Evolutionary conservation across 53 echinoderm and acorn worm genomes (phyloP), one percentile per base, ranked within the genome.

Genomic region (Actinopyga echinites): DNA sequence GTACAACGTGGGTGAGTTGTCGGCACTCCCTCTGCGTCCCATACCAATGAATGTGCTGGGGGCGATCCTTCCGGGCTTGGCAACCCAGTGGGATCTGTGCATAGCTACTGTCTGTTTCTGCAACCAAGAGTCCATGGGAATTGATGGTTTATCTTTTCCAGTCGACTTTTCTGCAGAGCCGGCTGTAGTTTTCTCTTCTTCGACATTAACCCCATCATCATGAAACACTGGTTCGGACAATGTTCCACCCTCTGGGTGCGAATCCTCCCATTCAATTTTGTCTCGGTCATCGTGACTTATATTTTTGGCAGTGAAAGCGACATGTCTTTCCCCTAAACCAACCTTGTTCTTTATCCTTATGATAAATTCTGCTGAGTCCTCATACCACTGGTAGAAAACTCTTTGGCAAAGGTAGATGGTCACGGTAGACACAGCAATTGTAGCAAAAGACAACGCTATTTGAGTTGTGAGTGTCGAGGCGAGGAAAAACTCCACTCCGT

Each of bases 41-140:
- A 80, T 58, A 19, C 80, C 80, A 30, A 60, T 58, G 26, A 80
- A 80, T n/a, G 80, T n/a, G 5, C 60, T 60, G 33, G 80, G 80
- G n/a, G 80, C 80, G 21, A 80, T 80, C 58, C 62, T 32, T 37
- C 80, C 80, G 32, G 95, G 92, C 79, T 95, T 95, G 57, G 95
- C 95, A 6, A 95, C 92, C 95, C 95, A 95, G 79, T 95, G 95
- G 13, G 95, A 95, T 40, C 95, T 87, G 82, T 95, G 95, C 95
- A 95, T 93, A 59, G 90, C 90, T 31, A 87, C 93, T 52, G 85
- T 87, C 79, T 90, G 93, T 69, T 79, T 85, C 54, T 85, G 87
- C 34, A 93, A 79, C 84, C 90, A 90, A 13, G 90, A 86, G 30
- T 90, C 90, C 83, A 87, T 85, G 11, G 84, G 89, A 60, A 87